Conservation (phyloP, 1,140 invertebrate species). For the Calephelis virginiensis region DNA sequence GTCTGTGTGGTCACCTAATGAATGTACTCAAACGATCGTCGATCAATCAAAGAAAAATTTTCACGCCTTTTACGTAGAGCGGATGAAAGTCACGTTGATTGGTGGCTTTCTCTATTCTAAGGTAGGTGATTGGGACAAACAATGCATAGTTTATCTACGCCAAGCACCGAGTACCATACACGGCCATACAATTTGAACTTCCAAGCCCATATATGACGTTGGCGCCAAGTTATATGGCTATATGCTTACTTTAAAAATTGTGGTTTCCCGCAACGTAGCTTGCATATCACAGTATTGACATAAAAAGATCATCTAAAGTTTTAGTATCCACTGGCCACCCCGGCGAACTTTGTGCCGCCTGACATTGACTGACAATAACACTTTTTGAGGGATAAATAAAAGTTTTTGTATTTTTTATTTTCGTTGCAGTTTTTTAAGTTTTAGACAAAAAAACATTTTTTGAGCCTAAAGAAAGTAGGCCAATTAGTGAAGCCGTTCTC, state of each 20-base stretch:
- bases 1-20: constrained; percentile 5
- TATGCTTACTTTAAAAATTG: background rate
- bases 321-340: too few species aligned
- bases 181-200: background rate
- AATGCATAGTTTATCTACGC: constrained; percentile 3
- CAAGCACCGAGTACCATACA: background rate
- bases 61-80: constrained; percentile 18
- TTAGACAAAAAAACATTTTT: too few species aligned
- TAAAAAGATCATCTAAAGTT: too few species aligned
- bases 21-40: background rate
- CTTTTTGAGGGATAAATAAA: too few species aligned
- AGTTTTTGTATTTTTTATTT: too few species aligned
- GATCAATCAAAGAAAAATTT: constrained; percentile 14
- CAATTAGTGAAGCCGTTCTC: too few species aligned
- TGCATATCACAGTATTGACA: too few species aligned
- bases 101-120: constrained; percentile 21
- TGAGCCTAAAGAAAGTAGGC: too few species aligned
- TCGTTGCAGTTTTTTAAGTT: too few species aligned
- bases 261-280: too few species aligned
- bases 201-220: background rate
- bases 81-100: constrained; percentile 10
- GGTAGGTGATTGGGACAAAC: background rate
- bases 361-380: too few species aligned
- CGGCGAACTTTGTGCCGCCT: too few species aligned
- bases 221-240: background rate